phyloP scores from a whole-genome alignment of 2,113 vertebrate species.

The Spheniscus mendiculus region DNA sequence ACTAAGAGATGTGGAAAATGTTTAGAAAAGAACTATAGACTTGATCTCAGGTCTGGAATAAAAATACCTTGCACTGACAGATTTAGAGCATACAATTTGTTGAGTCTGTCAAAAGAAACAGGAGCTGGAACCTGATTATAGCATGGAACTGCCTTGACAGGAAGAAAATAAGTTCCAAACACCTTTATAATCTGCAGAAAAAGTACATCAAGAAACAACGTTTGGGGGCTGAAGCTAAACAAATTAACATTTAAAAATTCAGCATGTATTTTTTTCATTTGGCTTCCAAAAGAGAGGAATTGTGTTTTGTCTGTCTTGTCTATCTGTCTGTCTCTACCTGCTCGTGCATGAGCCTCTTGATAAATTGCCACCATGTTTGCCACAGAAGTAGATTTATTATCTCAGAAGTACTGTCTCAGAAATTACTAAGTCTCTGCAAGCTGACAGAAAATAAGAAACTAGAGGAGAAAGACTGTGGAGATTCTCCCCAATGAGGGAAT shows the following conservation, averaged over 20 bases:
- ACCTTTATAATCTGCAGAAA: background rate
- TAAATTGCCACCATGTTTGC: background rate
- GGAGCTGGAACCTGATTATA: slow-evolving; percentile 12
- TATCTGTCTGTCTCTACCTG: background rate
- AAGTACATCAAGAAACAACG: background rate
- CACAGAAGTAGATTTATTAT: background rate
- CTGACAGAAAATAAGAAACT: background rate
- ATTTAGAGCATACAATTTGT: slow-evolving; percentile 27
- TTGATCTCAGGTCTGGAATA: slow-evolving; percentile 18
- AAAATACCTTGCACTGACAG: slow-evolving; percentile 27
- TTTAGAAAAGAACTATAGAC: background rate
- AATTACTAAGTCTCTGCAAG: background rate
- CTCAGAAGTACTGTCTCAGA: background rate
- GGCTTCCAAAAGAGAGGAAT: background rate
- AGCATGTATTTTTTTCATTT: background rate
- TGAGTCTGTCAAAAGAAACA: background rate
- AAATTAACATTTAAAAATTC: background rate
- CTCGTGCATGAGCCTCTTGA: background rate
- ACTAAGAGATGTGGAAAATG: background rate
- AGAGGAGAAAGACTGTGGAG: background rate
- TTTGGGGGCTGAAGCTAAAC: background rate
- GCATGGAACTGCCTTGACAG: background rate
- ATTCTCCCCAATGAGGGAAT: background rate
- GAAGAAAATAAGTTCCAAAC: background rate
- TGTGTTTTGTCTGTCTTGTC: background rate